Evolutionary conservation across 1,140 invertebrate species (phyloP).

Genomic region (Ceratina calcarata): DNA sequence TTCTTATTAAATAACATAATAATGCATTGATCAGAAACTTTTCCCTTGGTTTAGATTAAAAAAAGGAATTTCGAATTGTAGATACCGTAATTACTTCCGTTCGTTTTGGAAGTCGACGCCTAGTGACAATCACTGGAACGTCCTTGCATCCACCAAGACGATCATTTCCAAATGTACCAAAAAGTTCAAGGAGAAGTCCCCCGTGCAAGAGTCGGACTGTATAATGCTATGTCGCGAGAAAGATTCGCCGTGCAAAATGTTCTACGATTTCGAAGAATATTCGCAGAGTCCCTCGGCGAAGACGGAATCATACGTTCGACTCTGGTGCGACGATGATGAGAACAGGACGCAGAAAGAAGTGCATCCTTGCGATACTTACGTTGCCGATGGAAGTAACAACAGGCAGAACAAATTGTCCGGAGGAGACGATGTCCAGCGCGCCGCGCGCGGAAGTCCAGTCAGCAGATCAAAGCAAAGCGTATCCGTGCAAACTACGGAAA

Average conservation of each 20-base stretch:
- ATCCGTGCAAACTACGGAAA: slow-evolving; percentile 30
- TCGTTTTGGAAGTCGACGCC: not conserved
- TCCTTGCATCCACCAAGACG: not conserved
- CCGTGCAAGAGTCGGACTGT: not conserved
- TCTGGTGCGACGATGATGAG: too few relatives aligned
- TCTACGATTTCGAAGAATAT: not conserved
- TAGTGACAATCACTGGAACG: not conserved
- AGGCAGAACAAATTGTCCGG: too few relatives aligned
- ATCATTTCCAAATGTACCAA: not conserved
- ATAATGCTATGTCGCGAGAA: too few relatives aligned
- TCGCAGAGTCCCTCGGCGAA: not conserved
- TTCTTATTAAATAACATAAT: too few relatives aligned
- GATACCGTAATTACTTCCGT: not conserved
- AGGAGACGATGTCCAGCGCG: not conserved
- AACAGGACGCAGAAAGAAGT: not conserved
- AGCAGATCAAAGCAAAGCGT: not conserved
- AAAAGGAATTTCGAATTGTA: not conserved
- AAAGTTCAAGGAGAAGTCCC: not conserved
- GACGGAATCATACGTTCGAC: too few relatives aligned
- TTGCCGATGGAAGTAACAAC: not conserved
- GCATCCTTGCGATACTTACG: not conserved
- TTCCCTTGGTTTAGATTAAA: too few relatives aligned
- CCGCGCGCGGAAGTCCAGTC: too few relatives aligned
- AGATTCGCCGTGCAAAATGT: too few relatives aligned
- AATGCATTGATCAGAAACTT: too few relatives aligned